A percentile compares a stretch with the other conserved stretches of the same genome.
Evolutionary conservation across 1,140 invertebrate species (phyloP).

Genomic region (Lordiphosa stackelbergi): DNA sequence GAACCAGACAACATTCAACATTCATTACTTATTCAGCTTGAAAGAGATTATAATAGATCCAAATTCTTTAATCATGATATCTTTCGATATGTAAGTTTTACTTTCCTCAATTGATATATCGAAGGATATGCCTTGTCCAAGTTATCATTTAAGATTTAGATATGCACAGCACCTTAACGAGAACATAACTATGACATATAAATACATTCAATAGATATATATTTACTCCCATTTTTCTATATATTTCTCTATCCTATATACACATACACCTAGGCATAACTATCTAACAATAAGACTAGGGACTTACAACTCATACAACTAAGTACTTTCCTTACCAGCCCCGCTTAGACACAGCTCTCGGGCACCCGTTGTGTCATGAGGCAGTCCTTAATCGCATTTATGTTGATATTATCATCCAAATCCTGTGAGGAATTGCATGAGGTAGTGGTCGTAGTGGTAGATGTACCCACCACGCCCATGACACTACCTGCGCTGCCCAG

Average conservation of each 20-base stretch:
- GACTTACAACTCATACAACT: constrained; percentile 5
- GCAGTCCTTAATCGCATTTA: constrained; percentile 76
- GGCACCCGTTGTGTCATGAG: constrained; percentile 76
- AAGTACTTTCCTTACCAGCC: background rate
- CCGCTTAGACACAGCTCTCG: constrained; percentile 69
- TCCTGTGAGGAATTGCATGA: constrained; percentile 75
- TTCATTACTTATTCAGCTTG: too few species aligned
- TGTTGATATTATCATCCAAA: constrained; percentile 74
- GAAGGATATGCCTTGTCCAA: constrained; percentile 40
- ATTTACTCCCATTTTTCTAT: constrained; percentile 1
- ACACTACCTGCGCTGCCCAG: constrained; percentile 62
- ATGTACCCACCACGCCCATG: constrained; percentile 53
- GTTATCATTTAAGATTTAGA: constrained; percentile 16
- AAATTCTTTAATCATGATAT: too few species aligned
- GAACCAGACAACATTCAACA: too few species aligned
- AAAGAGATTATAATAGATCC: too few species aligned
- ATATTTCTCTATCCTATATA: constrained; percentile 10
- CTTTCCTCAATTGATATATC: constrained; percentile 15
- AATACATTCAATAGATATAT: constrained; percentile 22
- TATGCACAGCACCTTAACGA: constrained; percentile 58
- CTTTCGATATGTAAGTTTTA: constrained; percentile 10
- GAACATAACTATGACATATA: constrained; percentile 19
- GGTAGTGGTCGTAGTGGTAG: constrained; percentile 62
- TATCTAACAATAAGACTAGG: constrained; percentile 22
- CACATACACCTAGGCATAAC: constrained; percentile 17